Evolutionary conservation across 2,888 invertebrate species (phyloP).

Genomic region (Nycteola revayana): DNA sequence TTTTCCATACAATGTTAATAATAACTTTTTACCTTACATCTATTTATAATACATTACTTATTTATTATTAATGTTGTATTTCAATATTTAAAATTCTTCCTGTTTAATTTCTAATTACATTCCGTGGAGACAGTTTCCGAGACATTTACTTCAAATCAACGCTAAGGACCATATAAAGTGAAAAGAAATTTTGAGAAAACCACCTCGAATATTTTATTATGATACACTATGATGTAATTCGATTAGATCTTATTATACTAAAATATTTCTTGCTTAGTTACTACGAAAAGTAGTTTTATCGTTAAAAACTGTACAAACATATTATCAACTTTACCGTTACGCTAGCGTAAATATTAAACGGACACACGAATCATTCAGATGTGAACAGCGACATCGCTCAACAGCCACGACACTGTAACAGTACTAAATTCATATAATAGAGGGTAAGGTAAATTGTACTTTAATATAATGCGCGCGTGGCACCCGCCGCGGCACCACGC

Average conservation of each 20-base stretch:
- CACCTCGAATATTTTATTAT: constrained; percentile 66
- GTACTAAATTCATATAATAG: constrained; percentile 43
- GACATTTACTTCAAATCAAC: constrained; percentile 58
- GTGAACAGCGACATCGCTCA: constrained; percentile 52
- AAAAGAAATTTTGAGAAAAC: constrained; percentile 62
- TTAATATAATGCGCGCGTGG: constrained; percentile 46
- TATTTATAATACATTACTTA: constrained; percentile 82
- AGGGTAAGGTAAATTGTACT: constrained; percentile 67
- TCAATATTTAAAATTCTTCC: constrained; percentile 78
- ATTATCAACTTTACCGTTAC: constrained; percentile 55
- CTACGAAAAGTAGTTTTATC: constrained; percentile 74
- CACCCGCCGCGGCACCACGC: constrained; percentile 31
- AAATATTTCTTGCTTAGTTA: constrained; percentile 77
- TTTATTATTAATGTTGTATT: constrained; percentile 75
- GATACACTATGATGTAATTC: constrained; percentile 79
- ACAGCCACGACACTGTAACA: constrained; percentile 47
- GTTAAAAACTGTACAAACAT: constrained; percentile 80
- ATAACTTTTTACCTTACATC: constrained; percentile 80
- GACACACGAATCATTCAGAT: constrained; percentile 44
- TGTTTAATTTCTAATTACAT: constrained; percentile 76
- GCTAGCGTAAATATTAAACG: constrained; percentile 59
- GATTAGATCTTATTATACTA: constrained; percentile 80
- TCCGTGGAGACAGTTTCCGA: constrained; percentile 68
- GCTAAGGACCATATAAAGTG: constrained; percentile 63
- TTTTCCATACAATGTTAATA: constrained; percentile 83